Conservation (phyloP, 2,113 vertebrate species). For the Xyrauchen texanus region DNA sequence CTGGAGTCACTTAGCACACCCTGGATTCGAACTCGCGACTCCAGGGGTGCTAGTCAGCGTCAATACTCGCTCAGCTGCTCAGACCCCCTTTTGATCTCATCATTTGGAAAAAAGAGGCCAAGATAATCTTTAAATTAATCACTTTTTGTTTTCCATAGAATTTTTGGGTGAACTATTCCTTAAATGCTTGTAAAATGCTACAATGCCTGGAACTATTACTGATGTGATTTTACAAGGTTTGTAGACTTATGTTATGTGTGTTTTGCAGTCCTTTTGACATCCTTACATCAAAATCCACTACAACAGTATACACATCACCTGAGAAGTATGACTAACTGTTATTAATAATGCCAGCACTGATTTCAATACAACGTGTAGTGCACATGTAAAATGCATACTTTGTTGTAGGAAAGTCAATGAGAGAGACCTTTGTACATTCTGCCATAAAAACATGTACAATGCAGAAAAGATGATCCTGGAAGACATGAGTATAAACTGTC, state of each 20-base stretch:
- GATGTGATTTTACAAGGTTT: neutral
- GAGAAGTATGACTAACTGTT: constrained; percentile 58
- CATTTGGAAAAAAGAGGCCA: too few relatives aligned
- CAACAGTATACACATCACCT: constrained; percentile 57
- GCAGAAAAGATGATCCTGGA: constrained; percentile 93
- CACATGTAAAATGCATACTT: neutral
- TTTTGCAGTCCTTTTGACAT: constrained; percentile 57
- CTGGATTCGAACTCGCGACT: too few relatives aligned
- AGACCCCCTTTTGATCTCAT: too few relatives aligned
- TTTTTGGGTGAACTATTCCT: too few relatives aligned
- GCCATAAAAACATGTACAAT: constrained; percentile 83
- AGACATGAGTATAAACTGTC: constrained; percentile 90
- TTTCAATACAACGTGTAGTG: neutral
- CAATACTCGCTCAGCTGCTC: too few relatives aligned
- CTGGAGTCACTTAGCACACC: too few relatives aligned
- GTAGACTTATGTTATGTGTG: neutral
- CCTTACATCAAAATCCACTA: constrained; percentile 58
- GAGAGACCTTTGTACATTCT: constrained; percentile 89
- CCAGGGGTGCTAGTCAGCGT: too few relatives aligned
- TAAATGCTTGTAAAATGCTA: neutral
- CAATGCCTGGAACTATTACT: neutral
- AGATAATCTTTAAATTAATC: too few relatives aligned
- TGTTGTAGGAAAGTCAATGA: constrained; percentile 79
- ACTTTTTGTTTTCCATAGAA: too few relatives aligned
- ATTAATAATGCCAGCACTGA: neutral